Evolutionary conservation across 2,113 vertebrate species (phyloP).

Genomic region (Steatornis caripensis): DNA sequence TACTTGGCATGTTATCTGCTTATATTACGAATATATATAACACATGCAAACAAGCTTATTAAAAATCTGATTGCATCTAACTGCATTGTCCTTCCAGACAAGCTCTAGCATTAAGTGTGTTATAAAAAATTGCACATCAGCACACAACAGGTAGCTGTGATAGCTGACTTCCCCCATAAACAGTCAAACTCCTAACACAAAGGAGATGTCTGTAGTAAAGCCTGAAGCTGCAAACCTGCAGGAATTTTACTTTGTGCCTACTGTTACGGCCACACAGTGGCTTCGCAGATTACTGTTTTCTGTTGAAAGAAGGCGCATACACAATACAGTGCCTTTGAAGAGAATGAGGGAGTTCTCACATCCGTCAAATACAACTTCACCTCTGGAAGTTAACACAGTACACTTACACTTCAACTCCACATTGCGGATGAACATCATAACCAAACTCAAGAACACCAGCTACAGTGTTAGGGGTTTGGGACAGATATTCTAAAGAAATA

Average conservation of each 20-base stretch:
- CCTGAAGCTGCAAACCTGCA: not conserved
- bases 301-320: not conserved
- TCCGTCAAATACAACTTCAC: not conserved
- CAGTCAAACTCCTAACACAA: not conserved
- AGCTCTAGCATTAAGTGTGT: not conserved
- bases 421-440: not conserved
- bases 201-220: not conserved
- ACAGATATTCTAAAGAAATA: not conserved
- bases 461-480: not conserved
- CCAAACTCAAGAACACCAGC: not conserved
- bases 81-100: not conserved
- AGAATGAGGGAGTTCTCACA: not conserved
- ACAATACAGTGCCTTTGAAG: not conserved
- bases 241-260: not conserved
- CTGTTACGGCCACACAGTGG: not conserved
- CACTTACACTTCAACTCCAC: not conserved
- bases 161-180: not conserved
- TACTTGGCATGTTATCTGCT: not conserved
- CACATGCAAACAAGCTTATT: not conserved
- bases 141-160: not conserved
- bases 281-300: not conserved
- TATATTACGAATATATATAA: not conserved
- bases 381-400: not conserved
- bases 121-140: not conserved
- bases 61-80: not conserved